Conservation (phyloP, 1,140 invertebrate species). For the Drosophila ficusphila region DNA sequence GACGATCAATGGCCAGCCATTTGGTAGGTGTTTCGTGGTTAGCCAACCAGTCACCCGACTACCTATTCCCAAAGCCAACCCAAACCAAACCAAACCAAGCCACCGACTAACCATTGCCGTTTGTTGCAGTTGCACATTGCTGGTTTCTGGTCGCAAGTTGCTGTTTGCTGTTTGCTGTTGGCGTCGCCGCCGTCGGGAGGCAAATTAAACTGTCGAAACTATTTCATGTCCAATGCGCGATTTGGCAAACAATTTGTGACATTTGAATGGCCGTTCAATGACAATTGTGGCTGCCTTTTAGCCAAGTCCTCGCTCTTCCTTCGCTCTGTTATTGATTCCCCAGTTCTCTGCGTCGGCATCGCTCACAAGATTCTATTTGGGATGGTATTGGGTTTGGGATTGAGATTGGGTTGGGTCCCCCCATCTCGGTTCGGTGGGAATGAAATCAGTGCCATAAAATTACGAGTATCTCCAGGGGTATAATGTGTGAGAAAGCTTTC, state of each 20-base stretch:
- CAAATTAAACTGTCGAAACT: slow-evolving; percentile 84
- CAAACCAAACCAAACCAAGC: slow-evolving; percentile 32
- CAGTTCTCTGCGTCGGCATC: slow-evolving; percentile 37
- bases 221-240: slow-evolving; percentile 84
- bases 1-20: slow-evolving; percentile 71
- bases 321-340: slow-evolving; percentile 44
- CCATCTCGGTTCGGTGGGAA: slow-evolving; percentile 42
- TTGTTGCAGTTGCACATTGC: slow-evolving; percentile 34
- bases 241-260: slow-evolving; percentile 84
- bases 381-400: background rate
- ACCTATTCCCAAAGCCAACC: slow-evolving; percentile 11
- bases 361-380: slow-evolving; percentile 40
- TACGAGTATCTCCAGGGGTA: slow-evolving; percentile 29
- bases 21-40: slow-evolving; percentile 76
- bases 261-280: slow-evolving; percentile 83
- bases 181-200: slow-evolving; percentile 61
- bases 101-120: slow-evolving; percentile 53
- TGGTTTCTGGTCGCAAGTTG: slow-evolving; percentile 24
- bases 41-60: slow-evolving; percentile 62
- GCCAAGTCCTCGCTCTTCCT: slow-evolving; percentile 32
- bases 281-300: slow-evolving; percentile 74
- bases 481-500: slow-evolving; percentile 40
- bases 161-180: slow-evolving; percentile 30
- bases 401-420: slow-evolving; percentile 19
- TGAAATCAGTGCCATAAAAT: slow-evolving; percentile 45